Conservation (phyloP, 2,797 vertebrate species). For the Pachyuromys duprasi region DNA sequence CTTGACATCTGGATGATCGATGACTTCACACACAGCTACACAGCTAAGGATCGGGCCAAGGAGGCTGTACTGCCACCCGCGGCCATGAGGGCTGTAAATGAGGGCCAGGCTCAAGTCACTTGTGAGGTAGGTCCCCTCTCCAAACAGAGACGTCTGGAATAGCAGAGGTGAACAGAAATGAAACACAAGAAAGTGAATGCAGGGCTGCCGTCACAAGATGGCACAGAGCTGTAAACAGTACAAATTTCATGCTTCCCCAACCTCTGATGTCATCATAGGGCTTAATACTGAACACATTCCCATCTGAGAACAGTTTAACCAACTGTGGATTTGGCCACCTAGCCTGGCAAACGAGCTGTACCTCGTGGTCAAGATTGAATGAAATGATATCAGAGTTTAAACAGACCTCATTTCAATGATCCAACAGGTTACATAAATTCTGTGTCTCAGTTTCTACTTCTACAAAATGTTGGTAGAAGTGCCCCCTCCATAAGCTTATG, state of each 20-base stretch:
- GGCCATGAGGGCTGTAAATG: conserved; percentile 96
- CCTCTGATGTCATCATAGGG: not conserved
- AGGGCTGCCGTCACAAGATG: not conserved
- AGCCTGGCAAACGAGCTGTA: not conserved
- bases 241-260: not conserved
- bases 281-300: conserved; percentile 26
- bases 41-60: conserved; percentile 96
- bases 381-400: conserved; percentile 1
- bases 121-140: conserved; percentile 98
- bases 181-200: not conserved
- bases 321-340: not conserved
- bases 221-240: not conserved
- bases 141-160: conserved; percentile 96
- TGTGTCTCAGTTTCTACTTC: conserved; percentile 1
- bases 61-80: conserved; percentile 92
- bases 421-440: conserved; percentile 29
- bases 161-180: conserved; percentile 60
- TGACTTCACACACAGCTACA: conserved; percentile 97
- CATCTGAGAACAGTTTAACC: not conserved
- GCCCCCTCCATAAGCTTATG: not conserved
- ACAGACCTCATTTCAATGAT: not conserved
- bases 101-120: conserved; percentile 99
- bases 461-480: not conserved
- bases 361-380: not conserved
- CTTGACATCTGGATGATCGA: conserved; percentile 98